A percentile compares a stretch with the other conserved stretches of the same genome.
These are phyloP conservation scores for Diaperis boleti DNA, from an alignment of 2,888 invertebrate genomes.

Conservation along the genomic window DNA sequence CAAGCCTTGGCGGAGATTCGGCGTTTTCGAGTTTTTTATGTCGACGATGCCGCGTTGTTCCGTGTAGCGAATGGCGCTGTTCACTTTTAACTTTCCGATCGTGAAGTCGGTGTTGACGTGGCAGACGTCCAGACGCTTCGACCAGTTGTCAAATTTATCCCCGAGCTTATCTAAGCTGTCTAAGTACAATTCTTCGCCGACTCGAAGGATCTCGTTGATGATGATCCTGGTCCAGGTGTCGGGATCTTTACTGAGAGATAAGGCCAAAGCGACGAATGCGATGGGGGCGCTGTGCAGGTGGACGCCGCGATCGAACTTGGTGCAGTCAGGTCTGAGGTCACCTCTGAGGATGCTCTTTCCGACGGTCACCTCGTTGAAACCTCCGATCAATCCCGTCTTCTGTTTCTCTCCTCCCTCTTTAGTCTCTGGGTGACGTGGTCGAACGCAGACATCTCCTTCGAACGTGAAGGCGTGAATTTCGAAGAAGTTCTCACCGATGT, in stretches of 20 bases:
- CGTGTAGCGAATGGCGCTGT: slow-evolving; percentile 65
- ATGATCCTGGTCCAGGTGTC: slow-evolving; percentile 73
- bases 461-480: slow-evolving; percentile 56
- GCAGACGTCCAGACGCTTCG: slow-evolving; percentile 68
- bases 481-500: slow-evolving; percentile 58
- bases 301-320: slow-evolving; percentile 68
- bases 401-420: slow-evolving; percentile 40
- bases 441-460: slow-evolving; percentile 51
- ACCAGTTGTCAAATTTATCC: slow-evolving; percentile 70
- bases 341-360: slow-evolving; percentile 68
- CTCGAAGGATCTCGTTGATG: slow-evolving; percentile 68
- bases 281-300: slow-evolving; percentile 70
- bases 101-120: slow-evolving; percentile 64
- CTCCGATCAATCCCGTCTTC: slow-evolving; percentile 46
- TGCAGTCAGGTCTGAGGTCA: slow-evolving; percentile 66
- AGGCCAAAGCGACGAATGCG: slow-evolving; percentile 71
- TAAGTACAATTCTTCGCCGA: slow-evolving; percentile 68
- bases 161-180: slow-evolving; percentile 69
- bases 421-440: slow-evolving; percentile 56
- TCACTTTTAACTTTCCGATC: slow-evolving; percentile 65
- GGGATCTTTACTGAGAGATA: slow-evolving; percentile 71
- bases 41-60: slow-evolving; percentile 68
- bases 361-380: slow-evolving; percentile 49
- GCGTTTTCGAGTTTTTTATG: slow-evolving; percentile 63
- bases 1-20: slow-evolving; percentile 55